A percentile compares a stretch with the other conserved stretches of the same genome.
phyloP scores from a whole-genome alignment of 2,113 vertebrate species.

The Elanoides forficatus region DNA sequence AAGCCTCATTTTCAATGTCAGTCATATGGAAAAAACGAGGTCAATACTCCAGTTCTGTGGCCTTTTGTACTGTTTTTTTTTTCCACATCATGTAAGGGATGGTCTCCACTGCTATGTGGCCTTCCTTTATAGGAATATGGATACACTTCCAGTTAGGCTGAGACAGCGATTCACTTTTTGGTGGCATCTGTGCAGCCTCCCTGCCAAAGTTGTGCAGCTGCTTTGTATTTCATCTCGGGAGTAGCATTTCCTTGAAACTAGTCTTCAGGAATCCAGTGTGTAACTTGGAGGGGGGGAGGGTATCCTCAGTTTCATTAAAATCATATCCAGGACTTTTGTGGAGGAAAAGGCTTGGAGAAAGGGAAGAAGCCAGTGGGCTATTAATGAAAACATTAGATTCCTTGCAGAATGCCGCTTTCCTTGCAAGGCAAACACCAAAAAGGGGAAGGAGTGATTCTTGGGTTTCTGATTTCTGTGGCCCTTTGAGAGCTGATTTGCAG shows the following conservation, averaged over 20 bases:
- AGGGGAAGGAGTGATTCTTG: background rate
- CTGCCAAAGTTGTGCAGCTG: constrained; percentile 52
- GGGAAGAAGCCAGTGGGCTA: background rate
- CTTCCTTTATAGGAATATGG: background rate
- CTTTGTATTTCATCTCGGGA: constrained; percentile 37
- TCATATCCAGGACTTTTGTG: background rate
- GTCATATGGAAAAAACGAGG: background rate
- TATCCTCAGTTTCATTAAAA: constrained; percentile 25
- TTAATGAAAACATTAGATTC: constrained; percentile 6
- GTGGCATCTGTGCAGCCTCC: background rate
- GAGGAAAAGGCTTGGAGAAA: background rate
- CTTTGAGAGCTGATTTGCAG: constrained; percentile 43
- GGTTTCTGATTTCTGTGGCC: constrained; percentile 35
- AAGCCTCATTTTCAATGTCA: background rate
- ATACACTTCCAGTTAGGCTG: constrained; percentile 10
- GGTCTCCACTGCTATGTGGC: background rate
- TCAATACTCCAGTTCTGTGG: background rate
- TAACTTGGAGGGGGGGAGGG: background rate
- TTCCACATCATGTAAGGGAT: background rate
- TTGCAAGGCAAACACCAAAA: constrained; percentile 2
- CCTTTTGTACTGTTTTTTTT: background rate
- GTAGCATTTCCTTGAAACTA: constrained; percentile 32
- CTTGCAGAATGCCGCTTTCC: background rate
- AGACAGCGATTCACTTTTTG: background rate
- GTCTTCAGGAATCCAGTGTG: constrained; percentile 2